These are phyloP conservation scores for Tipula unca DNA, from an alignment of 2,888 invertebrate genomes.

Conservation along the genomic window DNA sequence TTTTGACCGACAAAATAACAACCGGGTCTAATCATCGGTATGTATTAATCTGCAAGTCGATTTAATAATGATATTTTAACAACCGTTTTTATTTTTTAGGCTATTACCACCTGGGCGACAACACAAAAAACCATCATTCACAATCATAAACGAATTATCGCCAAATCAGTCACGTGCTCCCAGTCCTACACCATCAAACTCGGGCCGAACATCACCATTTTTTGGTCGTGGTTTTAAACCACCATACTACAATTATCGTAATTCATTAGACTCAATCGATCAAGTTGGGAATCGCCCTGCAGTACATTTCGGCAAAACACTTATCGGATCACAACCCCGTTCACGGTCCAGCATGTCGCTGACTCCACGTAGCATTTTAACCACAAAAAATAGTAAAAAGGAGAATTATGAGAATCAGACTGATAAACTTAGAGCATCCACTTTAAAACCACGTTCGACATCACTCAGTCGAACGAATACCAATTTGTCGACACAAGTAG, in stretches of 20 bases:
- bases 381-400: background rate
- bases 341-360: background rate
- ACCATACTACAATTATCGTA: constrained; percentile 18
- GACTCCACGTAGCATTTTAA: constrained; percentile 20
- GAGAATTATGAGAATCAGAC: constrained; percentile 14
- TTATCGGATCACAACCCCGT: background rate
- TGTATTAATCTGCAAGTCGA: background rate
- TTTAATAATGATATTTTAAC: background rate
- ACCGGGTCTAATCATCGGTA: constrained; percentile 40
- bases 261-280: background rate
- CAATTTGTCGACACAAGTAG: background rate
- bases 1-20: constrained; percentile 36
- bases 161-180: constrained; percentile 46
- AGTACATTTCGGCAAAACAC: background rate
- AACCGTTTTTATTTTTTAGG: background rate
- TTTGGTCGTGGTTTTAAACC: constrained; percentile 48
- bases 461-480: background rate
- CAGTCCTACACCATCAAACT: constrained; percentile 41
- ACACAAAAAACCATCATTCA: constrained; percentile 59
- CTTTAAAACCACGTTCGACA: background rate
- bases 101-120: constrained; percentile 39
- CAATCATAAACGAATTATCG: constrained; percentile 53
- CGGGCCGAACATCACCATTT: constrained; percentile 52
- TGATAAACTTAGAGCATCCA: background rate
- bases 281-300: background rate